Percentiles rank a stretch among this genome's conserved stretches.
Conservation (phyloP, 1,140 invertebrate species). For the Antheraea pernyi region DNA sequence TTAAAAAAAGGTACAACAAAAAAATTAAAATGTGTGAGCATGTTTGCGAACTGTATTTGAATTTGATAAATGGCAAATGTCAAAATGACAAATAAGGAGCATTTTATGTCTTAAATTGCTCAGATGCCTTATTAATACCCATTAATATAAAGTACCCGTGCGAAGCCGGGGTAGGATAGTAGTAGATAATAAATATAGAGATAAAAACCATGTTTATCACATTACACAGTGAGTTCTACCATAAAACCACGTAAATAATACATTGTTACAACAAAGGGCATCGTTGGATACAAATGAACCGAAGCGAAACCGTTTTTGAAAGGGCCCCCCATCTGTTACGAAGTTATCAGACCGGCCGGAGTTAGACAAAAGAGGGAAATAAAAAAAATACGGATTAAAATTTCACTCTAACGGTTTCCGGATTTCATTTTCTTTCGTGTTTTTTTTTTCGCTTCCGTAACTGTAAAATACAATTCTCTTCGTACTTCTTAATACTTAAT, state of each 20-base stretch:
- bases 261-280: slow-evolving; percentile 4
- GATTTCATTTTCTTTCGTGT: background rate
- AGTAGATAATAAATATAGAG: too few species aligned
- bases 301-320: slow-evolving; percentile 4
- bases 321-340: slow-evolving; percentile 4
- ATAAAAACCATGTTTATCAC: background rate
- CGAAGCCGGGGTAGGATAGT: too few species aligned
- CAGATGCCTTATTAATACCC: too few species aligned
- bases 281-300: slow-evolving; percentile 3
- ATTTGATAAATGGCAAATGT: too few species aligned
- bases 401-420: background rate
- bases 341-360: slow-evolving; percentile 6
- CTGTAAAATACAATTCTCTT: background rate
- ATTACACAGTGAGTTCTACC: background rate
- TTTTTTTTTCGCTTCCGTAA: slow-evolving; percentile 1
- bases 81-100: too few species aligned
- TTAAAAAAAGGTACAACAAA: too few species aligned
- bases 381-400: background rate
- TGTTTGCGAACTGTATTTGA: too few species aligned
- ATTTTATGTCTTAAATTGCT: too few species aligned
- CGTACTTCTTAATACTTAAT: background rate
- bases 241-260: background rate
- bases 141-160: too few species aligned
- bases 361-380: slow-evolving; percentile 4
- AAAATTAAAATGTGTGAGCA: too few species aligned